Evolutionary conservation across 2,113 vertebrate genomes (phyloP).

Genomic region (Hiodon alosoides): DNA sequence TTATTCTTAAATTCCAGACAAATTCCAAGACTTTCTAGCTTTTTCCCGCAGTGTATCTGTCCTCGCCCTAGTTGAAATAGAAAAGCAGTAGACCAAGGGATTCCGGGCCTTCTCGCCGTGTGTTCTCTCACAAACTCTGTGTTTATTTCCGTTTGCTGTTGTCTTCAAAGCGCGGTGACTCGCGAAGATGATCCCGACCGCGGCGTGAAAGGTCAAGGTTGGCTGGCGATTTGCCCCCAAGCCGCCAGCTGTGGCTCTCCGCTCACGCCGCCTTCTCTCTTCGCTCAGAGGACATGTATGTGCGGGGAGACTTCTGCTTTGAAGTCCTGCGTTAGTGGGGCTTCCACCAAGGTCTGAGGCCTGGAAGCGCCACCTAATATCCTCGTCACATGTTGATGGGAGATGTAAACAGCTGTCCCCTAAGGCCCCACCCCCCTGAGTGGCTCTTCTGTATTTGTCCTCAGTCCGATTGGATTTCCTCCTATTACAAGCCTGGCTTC

Average conservation of each 20-base stretch:
- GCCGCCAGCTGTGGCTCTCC: slow-evolving; percentile 51
- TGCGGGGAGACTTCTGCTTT: slow-evolving; percentile 33
- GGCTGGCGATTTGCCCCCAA: slow-evolving; percentile 56
- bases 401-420: slow-evolving; percentile 3
- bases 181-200: slow-evolving; percentile 57
- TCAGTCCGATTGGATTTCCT: not conserved
- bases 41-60: too few relatives aligned
- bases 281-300: not conserved
- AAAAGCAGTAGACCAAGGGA: too few relatives aligned
- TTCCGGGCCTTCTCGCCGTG: too few relatives aligned
- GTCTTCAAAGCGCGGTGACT: slow-evolving; percentile 44
- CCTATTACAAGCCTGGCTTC: not conserved
- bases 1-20: too few relatives aligned
- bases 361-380: slow-evolving; percentile 45
- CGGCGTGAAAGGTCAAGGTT: slow-evolving; percentile 61
- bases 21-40: too few relatives aligned
- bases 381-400: slow-evolving; percentile 50
- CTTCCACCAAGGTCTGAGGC: slow-evolving; percentile 26
- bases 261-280: slow-evolving; percentile 35
- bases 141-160: slow-evolving; percentile 45
- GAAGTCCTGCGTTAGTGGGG: slow-evolving; percentile 38
- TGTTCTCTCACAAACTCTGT: not conserved
- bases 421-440: not conserved
- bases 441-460: not conserved
- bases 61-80: too few relatives aligned